Conservation (phyloP, 2,888 invertebrate genomes). For the Oeneis ivallda region DNA sequence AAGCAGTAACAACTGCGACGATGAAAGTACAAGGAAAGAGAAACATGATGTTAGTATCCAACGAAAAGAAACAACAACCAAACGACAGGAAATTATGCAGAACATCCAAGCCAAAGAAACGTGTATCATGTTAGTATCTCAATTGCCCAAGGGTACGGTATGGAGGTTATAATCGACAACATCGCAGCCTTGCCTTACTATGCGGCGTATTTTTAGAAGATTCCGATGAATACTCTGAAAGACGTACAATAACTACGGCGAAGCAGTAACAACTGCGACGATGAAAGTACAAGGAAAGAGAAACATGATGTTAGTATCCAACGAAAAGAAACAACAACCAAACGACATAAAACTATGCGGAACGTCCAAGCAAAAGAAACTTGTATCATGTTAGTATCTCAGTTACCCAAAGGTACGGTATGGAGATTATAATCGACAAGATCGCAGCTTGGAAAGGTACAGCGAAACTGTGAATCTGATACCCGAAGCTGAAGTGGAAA, state of each 20-base stretch:
- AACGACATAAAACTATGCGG: no score
- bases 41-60: no score
- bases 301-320: no score
- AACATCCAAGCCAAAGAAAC: no score
- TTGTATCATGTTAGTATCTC: slow-evolving; percentile 95
- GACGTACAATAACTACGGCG: slow-evolving; percentile 93
- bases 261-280: slow-evolving; percentile 93
- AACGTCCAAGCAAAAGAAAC: no score
- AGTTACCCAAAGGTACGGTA: slow-evolving; percentile 94
- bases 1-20: slow-evolving; percentile 93
- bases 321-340: no score
- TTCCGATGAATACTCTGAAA: slow-evolving; percentile 95
- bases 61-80: no score
- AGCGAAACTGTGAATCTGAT: slow-evolving; percentile 85
- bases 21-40: slow-evolving; percentile 96
- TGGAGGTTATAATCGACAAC: slow-evolving; percentile 96
- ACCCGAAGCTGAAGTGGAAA: slow-evolving; percentile 90
- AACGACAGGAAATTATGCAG: no score
- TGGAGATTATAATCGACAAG: slow-evolving; percentile 96
- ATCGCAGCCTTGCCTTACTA: slow-evolving; percentile 94
- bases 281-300: slow-evolving; percentile 96
- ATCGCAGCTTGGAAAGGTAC: slow-evolving; percentile 96
- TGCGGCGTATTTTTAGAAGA: no score
- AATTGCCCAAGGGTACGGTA: slow-evolving; percentile 94
- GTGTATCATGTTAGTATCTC: slow-evolving; percentile 95